phyloP scores from a whole-genome alignment of 2,113 vertebrate species.

The Brachionichthys hirsutus region DNA sequence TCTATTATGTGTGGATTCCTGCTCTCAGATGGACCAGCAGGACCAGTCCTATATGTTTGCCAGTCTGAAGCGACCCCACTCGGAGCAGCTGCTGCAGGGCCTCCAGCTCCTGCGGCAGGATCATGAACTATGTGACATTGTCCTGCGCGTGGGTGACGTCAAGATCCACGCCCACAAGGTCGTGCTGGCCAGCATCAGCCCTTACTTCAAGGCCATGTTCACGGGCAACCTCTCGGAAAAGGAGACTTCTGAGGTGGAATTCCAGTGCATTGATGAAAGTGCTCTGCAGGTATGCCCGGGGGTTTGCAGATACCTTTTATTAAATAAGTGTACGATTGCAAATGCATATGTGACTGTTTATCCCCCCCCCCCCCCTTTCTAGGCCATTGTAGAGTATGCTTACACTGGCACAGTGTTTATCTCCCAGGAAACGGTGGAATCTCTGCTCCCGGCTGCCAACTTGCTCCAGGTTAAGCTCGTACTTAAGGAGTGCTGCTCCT shows the following conservation, averaged over 20 bases:
- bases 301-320: background rate
- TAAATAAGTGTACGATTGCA: slow-evolving; percentile 1
- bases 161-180: slow-evolving; percentile 98
- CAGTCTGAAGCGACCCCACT: slow-evolving; percentile 93
- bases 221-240: slow-evolving; percentile 96
- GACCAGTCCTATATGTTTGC: slow-evolving; percentile 95
- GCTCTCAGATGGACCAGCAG: slow-evolving; percentile 92
- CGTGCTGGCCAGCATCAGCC: slow-evolving; percentile 97
- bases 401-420: slow-evolving; percentile 97
- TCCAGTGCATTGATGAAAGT: slow-evolving; percentile 92
- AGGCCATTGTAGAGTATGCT: slow-evolving; percentile 97
- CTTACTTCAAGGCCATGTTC: slow-evolving; percentile 99
- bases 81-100: slow-evolving; percentile 96
- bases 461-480: slow-evolving; percentile 96
- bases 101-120: slow-evolving; percentile 96
- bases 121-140: slow-evolving; percentile 93
- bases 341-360: slow-evolving; percentile 15
- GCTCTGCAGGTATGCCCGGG: slow-evolving; percentile 83
- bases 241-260: slow-evolving; percentile 95
- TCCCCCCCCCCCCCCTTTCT: slow-evolving; percentile 32
- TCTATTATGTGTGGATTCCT: slow-evolving; percentile 24
- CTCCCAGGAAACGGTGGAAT: slow-evolving; percentile 96
- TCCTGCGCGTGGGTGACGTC: slow-evolving; percentile 92
- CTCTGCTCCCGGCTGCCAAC: slow-evolving; percentile 95
- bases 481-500: slow-evolving; percentile 94